Evolutionary conservation across 2,113 vertebrate species (phyloP), one percentile per base, ranked within the genome.

Genomic region (Oncorhynchus tshawytscha): DNA sequence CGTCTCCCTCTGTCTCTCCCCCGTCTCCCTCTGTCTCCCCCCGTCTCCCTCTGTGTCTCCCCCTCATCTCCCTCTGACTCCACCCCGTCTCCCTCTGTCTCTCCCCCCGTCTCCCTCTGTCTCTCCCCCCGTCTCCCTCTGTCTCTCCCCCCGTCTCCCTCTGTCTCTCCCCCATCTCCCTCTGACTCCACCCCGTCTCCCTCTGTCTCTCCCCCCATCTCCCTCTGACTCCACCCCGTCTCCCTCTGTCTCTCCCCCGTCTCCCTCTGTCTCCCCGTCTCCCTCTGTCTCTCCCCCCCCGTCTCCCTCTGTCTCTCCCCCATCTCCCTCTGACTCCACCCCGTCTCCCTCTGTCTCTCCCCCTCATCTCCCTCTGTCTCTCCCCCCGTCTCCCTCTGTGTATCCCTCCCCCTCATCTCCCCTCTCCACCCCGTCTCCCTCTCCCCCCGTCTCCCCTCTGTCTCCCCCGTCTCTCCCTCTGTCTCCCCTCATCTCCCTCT

Each of bases 21-120:
- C 81, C 62, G 67, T 81, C 31, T 67, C 78, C 86, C 29, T 29
- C 83, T 76, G 84, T 84, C 79, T 62, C 20, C 20, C 78, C 4
- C 83, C 54, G 12, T 20, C 16, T 20, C 20, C 54, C 54, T 29
- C 29, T 29, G 29, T 29, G 29, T 29, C n/a, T n/a, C n/a, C n/a
- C n/a, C n/a, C n/a, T n/a, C n/a, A n/a, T n/a, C n/a, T n/a, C n/a
- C n/a, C n/a, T n/a, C n/a, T n/a, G n/a, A n/a, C n/a, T n/a, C n/a
- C n/a, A n/a, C n/a, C n/a, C 1, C 5, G 0, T 59, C 54, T 24
- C 4, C 1, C 29, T 29, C 29, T 29, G 29, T 29, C 0, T 29
- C 4, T 29, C 4, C n/a, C n/a, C 29, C 29, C 29, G 2, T 18
- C 31, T 31, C 31, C 31, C 5, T 31, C 4, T 31, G 5, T 5